Evolutionary conservation across 2,888 invertebrate genomes (phyloP).

Genomic region (Drosophila antonietae): DNA sequence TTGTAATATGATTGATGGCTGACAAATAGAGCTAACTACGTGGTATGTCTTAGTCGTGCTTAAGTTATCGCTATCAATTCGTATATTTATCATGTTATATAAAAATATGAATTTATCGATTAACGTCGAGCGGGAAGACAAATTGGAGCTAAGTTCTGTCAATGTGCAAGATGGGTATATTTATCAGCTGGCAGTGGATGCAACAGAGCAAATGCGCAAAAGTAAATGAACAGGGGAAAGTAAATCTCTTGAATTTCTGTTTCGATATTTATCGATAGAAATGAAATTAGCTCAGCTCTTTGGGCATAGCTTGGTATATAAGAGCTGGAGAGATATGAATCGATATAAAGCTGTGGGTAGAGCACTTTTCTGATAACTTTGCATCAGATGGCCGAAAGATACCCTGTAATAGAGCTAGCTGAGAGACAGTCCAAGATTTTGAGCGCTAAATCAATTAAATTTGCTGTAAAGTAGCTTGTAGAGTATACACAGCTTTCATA

Average conservation of each 20-base stretch:
- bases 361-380: too few relatives aligned
- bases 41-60: not conserved
- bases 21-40: not conserved
- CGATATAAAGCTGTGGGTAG: too few relatives aligned
- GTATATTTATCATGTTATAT: not conserved
- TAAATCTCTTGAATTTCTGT: not conserved
- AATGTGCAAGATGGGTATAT: not conserved
- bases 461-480: not conserved
- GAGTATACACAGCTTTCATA: not conserved
- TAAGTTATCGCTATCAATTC: not conserved
- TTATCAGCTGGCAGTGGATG: not conserved
- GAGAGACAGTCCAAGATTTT: too few relatives aligned
- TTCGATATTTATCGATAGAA: slow-evolving; percentile 2
- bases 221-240: too few relatives aligned
- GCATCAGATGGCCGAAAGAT: too few relatives aligned
- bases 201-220: not conserved
- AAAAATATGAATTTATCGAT: slow-evolving; percentile 8
- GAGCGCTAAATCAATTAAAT: not conserved
- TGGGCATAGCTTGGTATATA: not conserved
- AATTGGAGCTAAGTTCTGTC: not conserved
- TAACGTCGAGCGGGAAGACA: slow-evolving; percentile 6
- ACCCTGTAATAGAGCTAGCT: too few relatives aligned
- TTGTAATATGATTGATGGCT: too few relatives aligned
- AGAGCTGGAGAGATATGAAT: not conserved
- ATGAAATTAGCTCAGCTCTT: not conserved